Percentiles rank a stretch among this genome's conserved stretches.
These are phyloP conservation scores for Rafetus swinhoei DNA, from an alignment of 2,113 vertebrate species.

Conservation along the genomic window DNA sequence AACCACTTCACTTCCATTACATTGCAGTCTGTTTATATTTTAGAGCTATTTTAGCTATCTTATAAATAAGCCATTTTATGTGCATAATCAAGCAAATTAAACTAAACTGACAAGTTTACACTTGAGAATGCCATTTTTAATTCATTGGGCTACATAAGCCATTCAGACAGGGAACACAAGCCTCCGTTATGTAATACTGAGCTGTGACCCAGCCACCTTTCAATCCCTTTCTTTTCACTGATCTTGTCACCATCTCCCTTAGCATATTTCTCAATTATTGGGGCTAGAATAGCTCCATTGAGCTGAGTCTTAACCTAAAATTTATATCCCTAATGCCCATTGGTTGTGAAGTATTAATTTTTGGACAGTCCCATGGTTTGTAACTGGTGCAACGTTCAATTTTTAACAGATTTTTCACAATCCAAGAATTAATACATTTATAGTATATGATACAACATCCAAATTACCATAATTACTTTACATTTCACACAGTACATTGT, in stretches of 20 bases:
- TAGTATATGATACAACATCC: not conserved
- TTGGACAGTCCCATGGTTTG: not conserved
- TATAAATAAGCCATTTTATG: not conserved
- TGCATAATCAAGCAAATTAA: not conserved
- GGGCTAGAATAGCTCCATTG: not conserved
- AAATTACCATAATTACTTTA: not conserved
- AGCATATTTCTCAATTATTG: not conserved
- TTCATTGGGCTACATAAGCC: not conserved
- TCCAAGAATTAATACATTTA: too few relatives aligned
- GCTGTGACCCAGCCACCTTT: not conserved
- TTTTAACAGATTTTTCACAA: not conserved
- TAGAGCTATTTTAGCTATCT: not conserved
- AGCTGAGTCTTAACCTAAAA: not conserved
- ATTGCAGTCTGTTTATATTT: not conserved
- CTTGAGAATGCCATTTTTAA: not conserved
- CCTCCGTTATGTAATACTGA: too few relatives aligned
- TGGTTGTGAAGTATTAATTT: not conserved
- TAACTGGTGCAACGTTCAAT: not conserved
- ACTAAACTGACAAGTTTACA: not conserved
- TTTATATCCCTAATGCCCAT: not conserved
- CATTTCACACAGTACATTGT: not conserved
- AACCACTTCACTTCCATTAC: not conserved
- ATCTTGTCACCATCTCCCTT: not conserved
- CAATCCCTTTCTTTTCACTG: not conserved
- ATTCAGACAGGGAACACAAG: fast-evolving